Percentiles rank a stretch among this genome's conserved stretches.
These are phyloP conservation scores for Chalcis sispes DNA, from an alignment of 2,888 invertebrate genomes.

Conservation along the genomic window DNA sequence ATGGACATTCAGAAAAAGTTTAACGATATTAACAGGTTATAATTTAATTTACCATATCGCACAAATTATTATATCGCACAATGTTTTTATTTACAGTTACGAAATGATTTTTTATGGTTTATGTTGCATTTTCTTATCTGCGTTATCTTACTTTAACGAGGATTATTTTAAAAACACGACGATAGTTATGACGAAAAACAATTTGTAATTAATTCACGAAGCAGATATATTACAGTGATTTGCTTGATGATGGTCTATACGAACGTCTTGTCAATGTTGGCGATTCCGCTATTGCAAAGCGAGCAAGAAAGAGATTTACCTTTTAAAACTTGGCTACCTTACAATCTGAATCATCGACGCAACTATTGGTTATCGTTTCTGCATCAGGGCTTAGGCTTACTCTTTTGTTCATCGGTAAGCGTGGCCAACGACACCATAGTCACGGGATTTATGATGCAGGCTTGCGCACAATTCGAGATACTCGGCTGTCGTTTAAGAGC, in stretches of 20 bases:
- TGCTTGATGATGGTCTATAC: constrained; percentile 26
- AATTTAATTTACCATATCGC: constrained; percentile 4
- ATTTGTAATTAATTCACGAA: not conserved
- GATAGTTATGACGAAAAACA: not conserved
- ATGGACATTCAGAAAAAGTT: constrained; percentile 21
- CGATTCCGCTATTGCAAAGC: constrained; percentile 1
- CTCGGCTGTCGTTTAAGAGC: not conserved
- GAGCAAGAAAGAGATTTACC: constrained; percentile 1
- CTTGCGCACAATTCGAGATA: constrained; percentile 51
- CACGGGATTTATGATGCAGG: constrained; percentile 45
- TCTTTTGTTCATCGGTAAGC: not conserved
- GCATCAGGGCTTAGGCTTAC: not conserved
- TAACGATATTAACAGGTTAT: constrained; percentile 24
- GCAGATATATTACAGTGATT: constrained; percentile 24
- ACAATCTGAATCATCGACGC: not conserved
- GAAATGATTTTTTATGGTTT: too few relatives aligned
- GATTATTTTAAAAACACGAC: too few relatives aligned
- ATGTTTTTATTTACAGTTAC: too few relatives aligned
- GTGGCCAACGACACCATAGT: constrained; percentile 39
- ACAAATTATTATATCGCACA: constrained; percentile 9
- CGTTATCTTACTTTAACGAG: too few relatives aligned
- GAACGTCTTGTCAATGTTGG: constrained; percentile 16
- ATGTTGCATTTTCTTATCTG: too few relatives aligned
- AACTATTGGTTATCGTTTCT: constrained; percentile 14
- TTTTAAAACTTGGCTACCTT: constrained; percentile 18